Conservation (phyloP, 2,113 vertebrate genomes). For the Dermatemys mawii region DNA sequence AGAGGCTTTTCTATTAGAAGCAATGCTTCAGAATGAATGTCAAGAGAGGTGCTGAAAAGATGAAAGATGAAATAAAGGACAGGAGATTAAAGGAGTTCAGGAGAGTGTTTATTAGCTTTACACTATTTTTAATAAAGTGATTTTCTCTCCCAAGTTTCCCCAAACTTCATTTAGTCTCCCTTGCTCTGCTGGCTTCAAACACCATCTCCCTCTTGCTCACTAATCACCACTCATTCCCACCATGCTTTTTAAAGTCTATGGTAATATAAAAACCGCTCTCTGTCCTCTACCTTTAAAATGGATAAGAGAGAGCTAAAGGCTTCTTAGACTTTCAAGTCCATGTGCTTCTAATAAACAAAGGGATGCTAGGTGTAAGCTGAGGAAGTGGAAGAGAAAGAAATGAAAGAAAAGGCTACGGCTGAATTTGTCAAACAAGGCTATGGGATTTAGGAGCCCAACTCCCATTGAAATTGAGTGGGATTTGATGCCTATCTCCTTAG, state of each 20-base stretch:
- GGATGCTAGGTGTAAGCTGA: background rate
- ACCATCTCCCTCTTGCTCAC: background rate
- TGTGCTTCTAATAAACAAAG: rapidly evolving
- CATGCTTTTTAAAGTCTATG: background rate
- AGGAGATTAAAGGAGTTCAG: background rate
- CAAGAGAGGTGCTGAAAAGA: background rate
- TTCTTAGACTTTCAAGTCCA: background rate
- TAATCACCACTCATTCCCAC: rapidly evolving
- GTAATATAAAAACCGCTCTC: background rate
- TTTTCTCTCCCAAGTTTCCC: background rate
- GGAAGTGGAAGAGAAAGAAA: rapidly evolving
- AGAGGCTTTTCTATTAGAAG: background rate
- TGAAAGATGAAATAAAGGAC: background rate
- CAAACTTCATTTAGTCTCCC: background rate
- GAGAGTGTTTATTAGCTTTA: background rate
- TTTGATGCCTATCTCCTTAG: rapidly evolving
- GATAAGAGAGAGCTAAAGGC: too few species aligned
- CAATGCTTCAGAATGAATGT: background rate
- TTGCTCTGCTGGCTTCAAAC: background rate
- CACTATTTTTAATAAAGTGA: background rate
- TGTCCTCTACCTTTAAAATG: background rate
- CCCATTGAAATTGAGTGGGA: rapidly evolving
- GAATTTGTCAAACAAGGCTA: background rate
- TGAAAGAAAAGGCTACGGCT: background rate
- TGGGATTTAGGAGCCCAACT: rapidly evolving